Percentiles rank a stretch among this genome's conserved stretches.
Evolutionary conservation across 1,140 invertebrate genomes (phyloP).

Genomic region (Arion vulgaris): DNA sequence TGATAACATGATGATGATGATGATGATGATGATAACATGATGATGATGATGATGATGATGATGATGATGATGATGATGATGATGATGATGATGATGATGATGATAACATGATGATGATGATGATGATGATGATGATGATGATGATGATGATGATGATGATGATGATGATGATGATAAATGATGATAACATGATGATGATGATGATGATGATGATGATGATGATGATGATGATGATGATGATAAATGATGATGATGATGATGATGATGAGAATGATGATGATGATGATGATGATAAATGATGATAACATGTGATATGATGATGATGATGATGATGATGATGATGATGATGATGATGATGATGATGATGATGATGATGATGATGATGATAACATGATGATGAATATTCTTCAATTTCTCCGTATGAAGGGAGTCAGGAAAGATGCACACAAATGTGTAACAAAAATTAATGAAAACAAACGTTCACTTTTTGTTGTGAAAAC

Average conservation of each 20-base stretch:
- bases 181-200: no score
- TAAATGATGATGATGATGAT: slow-evolving; percentile 35
- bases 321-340: no score
- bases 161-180: not conserved
- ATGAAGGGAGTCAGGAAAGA: no score
- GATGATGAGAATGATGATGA: no score
- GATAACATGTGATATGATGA: no score
- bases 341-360: slow-evolving; percentile 41
- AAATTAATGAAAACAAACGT: no score
- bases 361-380: slow-evolving; percentile 33
- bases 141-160: slow-evolving; percentile 2
- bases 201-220: slow-evolving; percentile 33
- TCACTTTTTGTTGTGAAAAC: no score
- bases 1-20: no score
- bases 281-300: not conserved
- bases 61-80: slow-evolving; percentile 35
- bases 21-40: no score
- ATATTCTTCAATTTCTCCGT: no score
- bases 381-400: slow-evolving; percentile 36
- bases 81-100: not conserved
- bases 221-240: slow-evolving; percentile 37
- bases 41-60: slow-evolving; percentile 36
- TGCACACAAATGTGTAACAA: no score
- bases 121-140: not conserved
- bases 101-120: no score